Conservation (phyloP, 2,113 vertebrate genomes). For the Pterocles burchelli region DNA sequence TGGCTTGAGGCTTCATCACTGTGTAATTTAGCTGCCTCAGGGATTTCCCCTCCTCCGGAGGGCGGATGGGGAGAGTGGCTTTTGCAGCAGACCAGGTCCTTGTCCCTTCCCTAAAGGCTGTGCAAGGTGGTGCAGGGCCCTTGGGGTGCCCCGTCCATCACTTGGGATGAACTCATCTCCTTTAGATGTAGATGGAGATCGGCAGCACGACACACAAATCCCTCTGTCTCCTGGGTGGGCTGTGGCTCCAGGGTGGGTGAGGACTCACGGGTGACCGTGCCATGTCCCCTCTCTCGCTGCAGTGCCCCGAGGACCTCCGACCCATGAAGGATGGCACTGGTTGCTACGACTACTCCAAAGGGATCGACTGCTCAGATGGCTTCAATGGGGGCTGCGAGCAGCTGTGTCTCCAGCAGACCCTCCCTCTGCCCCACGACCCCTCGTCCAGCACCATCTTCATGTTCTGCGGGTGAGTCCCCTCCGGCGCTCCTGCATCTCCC, state of each 20-base stretch:
- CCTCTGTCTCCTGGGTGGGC: neutral
- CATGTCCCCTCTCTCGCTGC: neutral
- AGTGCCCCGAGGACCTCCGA: conserved; percentile 93
- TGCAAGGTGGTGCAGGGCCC: fast-evolving
- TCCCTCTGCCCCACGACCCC: conserved; percentile 88
- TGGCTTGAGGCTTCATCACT: neutral
- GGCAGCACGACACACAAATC: neutral
- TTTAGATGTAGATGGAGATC: fast-evolving
- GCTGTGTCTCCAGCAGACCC: conserved; percentile 94
- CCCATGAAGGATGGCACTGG: conserved; percentile 98
- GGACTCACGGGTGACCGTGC: neutral
- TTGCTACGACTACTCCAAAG: conserved; percentile 96
- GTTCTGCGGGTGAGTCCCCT: conserved; percentile 93
- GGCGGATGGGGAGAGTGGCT: neutral
- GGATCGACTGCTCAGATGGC: conserved; percentile 96
- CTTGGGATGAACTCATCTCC: neutral
- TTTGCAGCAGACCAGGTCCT: neutral
- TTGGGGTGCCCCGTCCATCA: neutral
- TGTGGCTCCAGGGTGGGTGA: neutral
- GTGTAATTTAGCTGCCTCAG: neutral
- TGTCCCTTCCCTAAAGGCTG: neutral
- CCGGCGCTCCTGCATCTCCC: fast-evolving
- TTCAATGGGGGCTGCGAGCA: conserved; percentile 98
- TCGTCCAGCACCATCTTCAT: conserved; percentile 94
- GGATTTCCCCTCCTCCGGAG: neutral